Evolutionary conservation across 2,113 vertebrate genomes (phyloP), one percentile per base, ranked within the genome.

Genomic region (Connochaetes taurinus): DNA sequence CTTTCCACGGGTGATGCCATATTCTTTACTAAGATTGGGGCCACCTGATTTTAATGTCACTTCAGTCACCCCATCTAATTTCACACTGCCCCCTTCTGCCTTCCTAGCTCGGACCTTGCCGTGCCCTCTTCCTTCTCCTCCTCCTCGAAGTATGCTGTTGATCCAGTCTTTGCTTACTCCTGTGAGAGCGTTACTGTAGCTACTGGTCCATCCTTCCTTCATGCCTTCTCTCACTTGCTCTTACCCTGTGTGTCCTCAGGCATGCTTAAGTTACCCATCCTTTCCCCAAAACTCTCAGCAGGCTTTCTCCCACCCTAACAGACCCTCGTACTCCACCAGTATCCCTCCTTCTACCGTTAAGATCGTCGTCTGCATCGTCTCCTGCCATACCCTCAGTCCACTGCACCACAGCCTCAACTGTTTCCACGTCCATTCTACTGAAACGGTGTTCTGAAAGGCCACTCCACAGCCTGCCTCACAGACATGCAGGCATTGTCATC

Each of bases 401-500:
- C 33, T 21, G 11, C 1, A 2, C 33, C 25, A 10, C 12, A 27
- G 29, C 19, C 5, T 92, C 53, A 52, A 14, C 52, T 52, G 15
- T 67, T 40, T 43, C 90, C 14, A 86, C 11, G 11, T 5, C 45
- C 14, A 0, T 7, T 43, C 53, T 10, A 27, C 0, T 31, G 74
- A 91, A 87, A n/a, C 47, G 19, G 36, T n/a, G 43, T 43, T 67
- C 50, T 52, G 40, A 81, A 62, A 74, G 31, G 52, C 45, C 21
- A 12, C 78, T 53, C 58, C 31, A 86, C 67, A 12, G 7, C 36
- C 12, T 19, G 43, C 67, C 80, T 85, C 53, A 58, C 27, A 62
- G 64, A 81, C 15, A 3, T 0, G 7, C n/a, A 36, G 82, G 13
- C 17, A 3, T 0, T 9, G 17, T 11, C 14, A 3, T 76, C 36